A percentile compares a stretch with the other conserved stretches of the same genome.
These are phyloP conservation scores for Cheirogaleus major DNA, from an alignment of 2,797 vertebrate genomes.

Conservation along the genomic window DNA sequence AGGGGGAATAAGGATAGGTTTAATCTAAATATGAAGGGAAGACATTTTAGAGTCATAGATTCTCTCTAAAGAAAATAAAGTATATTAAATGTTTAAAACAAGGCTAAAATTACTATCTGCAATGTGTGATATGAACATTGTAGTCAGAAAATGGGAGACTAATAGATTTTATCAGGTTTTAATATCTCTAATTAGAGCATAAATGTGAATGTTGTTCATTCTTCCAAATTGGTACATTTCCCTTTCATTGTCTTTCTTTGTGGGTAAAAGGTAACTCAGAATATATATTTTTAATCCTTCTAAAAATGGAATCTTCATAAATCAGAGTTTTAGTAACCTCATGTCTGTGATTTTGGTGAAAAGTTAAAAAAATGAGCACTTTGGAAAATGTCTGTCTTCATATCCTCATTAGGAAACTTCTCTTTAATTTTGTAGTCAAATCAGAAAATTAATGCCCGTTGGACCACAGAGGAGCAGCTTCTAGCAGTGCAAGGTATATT, in stretches of 20 bases:
- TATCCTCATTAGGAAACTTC: slow-evolving; percentile 85
- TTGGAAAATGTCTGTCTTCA: slow-evolving; percentile 82
- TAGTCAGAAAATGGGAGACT: not conserved
- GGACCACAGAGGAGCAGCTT: slow-evolving; percentile 99
- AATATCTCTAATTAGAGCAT: not conserved
- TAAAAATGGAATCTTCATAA: slow-evolving; percentile 58
- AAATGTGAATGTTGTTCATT: slow-evolving; percentile 14
- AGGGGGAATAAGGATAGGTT: not conserved
- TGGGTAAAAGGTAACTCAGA: slow-evolving; percentile 65
- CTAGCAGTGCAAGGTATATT: slow-evolving; percentile 97
- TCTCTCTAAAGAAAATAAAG: not conserved
- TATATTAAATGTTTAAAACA: slow-evolving; percentile 20
- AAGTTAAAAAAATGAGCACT: slow-evolving; percentile 71
- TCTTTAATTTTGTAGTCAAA: slow-evolving; percentile 92
- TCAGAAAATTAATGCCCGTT: slow-evolving; percentile 99
- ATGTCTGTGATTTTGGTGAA: slow-evolving; percentile 75
- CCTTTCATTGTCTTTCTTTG: slow-evolving; percentile 43
- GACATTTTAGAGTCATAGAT: slow-evolving; percentile 32
- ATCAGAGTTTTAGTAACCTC: slow-evolving; percentile 62
- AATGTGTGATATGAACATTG: not conserved
- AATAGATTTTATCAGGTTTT: not conserved
- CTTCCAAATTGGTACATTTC: slow-evolving; percentile 38
- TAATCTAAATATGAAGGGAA: slow-evolving; percentile 17
- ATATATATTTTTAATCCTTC: slow-evolving; percentile 41
- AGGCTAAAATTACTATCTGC: not conserved